Base-by-base conservation (phyloP, 2,797 vertebrate genomes). In the Tinamus major region DNA sequence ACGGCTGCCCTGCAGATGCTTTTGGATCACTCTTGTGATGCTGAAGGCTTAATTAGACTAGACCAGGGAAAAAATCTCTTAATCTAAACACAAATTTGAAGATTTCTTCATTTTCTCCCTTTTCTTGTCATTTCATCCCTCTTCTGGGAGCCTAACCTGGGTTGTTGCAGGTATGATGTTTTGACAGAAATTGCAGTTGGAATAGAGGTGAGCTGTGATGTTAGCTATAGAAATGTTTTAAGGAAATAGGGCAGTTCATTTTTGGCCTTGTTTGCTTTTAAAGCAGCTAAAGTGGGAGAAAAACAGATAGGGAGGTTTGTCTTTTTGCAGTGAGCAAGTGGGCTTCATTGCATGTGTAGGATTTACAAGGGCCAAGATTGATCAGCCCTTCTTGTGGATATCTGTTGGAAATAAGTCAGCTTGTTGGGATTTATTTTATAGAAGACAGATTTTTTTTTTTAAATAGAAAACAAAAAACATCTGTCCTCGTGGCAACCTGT, bases 401-500 rank as follows among this genome's bases (percentile, higher is more conserved):
- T 80, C 85, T 87, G 29, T 58, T 89, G 72, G 69, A 91, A 88
- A 33, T 84, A 9, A 46, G 24, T 1, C 33, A 37, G 53, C 72
- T 65, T 75, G 44, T 79, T 93, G 85, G 76, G 58, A 78, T 92
- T 69, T 1, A 35, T 75, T 91, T 92, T 61, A 31, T 7, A 83
- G 75, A 62, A 67, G 85, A 51, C 29, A 78, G 39, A 33, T 53
- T 6, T 29, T 44, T 21, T n/a, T 51, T 44, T 78, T 70, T 11
- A 48, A 70, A 37, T 46, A 74, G 48, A 67, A 72, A 93, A 26
- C 77, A 63, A 79, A 91, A 79, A 92, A 72, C 91, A 81, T 90
- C 92, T 96, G 95, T 92, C 87, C 59, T 76, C 72, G 81, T 91
- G 95, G 95, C 92, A 93, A 46, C 67, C 63, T 56, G 29, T 13